Conservation (phyloP, 2,113 vertebrate species). For the Callipepla californica region DNA sequence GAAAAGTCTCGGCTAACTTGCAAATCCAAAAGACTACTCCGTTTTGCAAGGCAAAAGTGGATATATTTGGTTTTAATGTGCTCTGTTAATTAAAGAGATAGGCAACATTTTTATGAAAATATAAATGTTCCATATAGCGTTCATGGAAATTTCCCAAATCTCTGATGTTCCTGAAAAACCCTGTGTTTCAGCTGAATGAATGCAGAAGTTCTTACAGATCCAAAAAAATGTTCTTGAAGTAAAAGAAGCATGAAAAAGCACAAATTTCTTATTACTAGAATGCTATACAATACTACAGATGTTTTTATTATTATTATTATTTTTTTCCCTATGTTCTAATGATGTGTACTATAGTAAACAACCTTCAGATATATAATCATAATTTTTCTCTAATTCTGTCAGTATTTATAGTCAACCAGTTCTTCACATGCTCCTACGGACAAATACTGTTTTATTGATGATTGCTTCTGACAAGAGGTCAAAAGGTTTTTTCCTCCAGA, state of each 20-base stretch:
- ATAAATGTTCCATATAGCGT: not conserved
- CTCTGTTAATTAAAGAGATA: not conserved
- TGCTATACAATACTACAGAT: not conserved
- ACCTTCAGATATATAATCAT: not conserved
- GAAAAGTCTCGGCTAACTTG: not conserved
- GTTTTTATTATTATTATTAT: not conserved
- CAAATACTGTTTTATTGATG: not conserved
- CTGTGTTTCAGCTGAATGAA: not conserved
- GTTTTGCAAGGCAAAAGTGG: slow-evolving; percentile 1
- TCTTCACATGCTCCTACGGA: not conserved
- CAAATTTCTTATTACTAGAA: not conserved
- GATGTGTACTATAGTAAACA: not conserved
- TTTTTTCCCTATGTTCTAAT: not conserved
- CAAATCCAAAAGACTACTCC: not conserved
- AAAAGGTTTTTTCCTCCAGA: not conserved
- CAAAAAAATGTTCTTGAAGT: not conserved
- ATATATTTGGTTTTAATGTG: not conserved
- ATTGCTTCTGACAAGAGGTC: not conserved
- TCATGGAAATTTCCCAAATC: not conserved
- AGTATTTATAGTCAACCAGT: not conserved
- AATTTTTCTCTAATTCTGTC: not conserved
- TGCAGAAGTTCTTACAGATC: not conserved
- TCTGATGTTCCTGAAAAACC: not conserved
- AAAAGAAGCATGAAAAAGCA: not conserved
- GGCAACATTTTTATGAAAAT: not conserved